These are phyloP conservation scores for Bovichtus variegatus DNA, from an alignment of 2,797 vertebrate genomes.

Conservation along the genomic window DNA sequence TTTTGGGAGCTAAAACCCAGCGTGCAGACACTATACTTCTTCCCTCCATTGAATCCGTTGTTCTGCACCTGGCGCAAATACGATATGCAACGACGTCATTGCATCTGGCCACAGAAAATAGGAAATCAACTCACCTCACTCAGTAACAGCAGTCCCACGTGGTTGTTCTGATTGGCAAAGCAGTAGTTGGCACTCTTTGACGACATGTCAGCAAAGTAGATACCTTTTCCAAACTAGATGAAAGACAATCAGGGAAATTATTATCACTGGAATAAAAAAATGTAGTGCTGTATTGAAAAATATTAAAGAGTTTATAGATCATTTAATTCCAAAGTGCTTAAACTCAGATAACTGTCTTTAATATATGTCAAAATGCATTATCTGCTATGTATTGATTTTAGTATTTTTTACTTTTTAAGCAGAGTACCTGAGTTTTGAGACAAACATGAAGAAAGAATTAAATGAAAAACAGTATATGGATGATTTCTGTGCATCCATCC, in stretches of 20 bases:
- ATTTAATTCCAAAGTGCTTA: not conserved
- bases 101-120: not conserved
- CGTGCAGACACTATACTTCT: not conserved
- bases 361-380: not conserved
- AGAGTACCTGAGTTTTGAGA: not conserved
- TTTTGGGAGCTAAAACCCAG: not conserved
- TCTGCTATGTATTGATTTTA: not conserved
- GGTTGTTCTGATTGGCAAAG: constrained; percentile 85
- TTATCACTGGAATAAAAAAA: not conserved
- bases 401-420: not conserved
- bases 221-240: constrained; percentile 92
- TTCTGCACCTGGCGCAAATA: too few relatives aligned
- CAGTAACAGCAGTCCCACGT: constrained; percentile 87
- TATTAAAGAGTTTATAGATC: not conserved
- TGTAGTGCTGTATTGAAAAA: not conserved
- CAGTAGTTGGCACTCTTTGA: constrained; percentile 96
- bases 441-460: not conserved
- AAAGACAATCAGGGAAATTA: constrained; percentile 9
- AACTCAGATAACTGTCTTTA: not conserved
- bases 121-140: constrained; percentile 84
- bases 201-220: constrained; percentile 96
- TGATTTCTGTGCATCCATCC: constrained; percentile 3
- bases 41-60: not conserved
- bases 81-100: not conserved
- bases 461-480: not conserved